These are phyloP conservation scores for Taurulus bubalis DNA, from an alignment of 2,113 vertebrate species.

Conservation along the genomic window DNA sequence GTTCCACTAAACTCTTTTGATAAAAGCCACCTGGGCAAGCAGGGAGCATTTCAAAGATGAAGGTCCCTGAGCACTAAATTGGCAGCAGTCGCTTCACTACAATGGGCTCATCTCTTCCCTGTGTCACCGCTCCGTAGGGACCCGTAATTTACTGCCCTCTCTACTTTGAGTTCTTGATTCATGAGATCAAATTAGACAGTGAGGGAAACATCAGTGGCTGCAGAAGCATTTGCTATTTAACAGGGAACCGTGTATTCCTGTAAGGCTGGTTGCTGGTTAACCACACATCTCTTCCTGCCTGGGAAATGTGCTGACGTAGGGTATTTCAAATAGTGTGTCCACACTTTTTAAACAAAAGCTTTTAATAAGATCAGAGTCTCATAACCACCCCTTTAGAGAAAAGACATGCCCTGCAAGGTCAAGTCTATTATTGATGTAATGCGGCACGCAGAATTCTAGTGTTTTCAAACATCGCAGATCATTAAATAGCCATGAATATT, in stretches of 20 bases:
- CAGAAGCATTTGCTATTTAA: constrained; percentile 58
- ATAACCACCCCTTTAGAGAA: background rate
- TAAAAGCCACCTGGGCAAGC: constrained; percentile 70
- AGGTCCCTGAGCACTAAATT: constrained; percentile 67
- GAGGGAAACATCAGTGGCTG: constrained; percentile 62
- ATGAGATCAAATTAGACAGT: constrained; percentile 79
- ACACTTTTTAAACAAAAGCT: constrained; percentile 20
- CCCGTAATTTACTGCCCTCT: constrained; percentile 71
- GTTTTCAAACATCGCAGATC: constrained; percentile 42
- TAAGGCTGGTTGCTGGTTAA: constrained; percentile 34
- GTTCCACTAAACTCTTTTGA: constrained; percentile 69
- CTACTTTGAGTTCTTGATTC: constrained; percentile 75
- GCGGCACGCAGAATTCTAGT: constrained; percentile 5
- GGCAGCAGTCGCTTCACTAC: constrained; percentile 61
- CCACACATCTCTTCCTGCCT: constrained; percentile 16
- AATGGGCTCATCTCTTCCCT: constrained; percentile 58
- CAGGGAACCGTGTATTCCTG: background rate
- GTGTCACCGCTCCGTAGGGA: constrained; percentile 63
- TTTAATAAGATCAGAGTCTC: constrained; percentile 23
- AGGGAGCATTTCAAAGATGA: constrained; percentile 61
- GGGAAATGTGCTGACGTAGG: constrained; percentile 1
- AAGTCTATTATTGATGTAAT: constrained; percentile 36
- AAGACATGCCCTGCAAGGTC: constrained; percentile 50
- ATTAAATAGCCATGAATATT: constrained; percentile 58
- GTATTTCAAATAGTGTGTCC: background rate